phyloP scores from a whole-genome alignment of 1,140 invertebrate genomes.

The Chironomus striatipennis region DNA sequence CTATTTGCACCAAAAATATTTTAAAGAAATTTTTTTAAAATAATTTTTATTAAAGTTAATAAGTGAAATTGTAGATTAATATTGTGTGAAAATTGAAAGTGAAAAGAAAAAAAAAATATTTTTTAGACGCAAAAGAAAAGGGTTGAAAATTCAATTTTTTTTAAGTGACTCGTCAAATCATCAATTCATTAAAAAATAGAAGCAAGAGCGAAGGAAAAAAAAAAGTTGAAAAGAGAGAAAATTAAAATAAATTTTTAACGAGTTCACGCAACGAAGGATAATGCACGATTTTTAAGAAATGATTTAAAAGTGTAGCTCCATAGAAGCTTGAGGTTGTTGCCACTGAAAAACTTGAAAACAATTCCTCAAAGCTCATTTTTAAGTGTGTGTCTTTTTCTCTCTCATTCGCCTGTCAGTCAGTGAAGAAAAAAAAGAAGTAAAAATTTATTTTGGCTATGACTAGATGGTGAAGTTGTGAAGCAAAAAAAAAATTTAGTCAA shows the following conservation, averaged over 20 bases:
- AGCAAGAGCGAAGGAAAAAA: background rate
- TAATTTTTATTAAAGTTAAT: background rate
- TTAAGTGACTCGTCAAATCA: background rate
- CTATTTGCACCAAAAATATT: background rate
- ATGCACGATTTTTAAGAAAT: background rate
- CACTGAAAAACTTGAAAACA: background rate
- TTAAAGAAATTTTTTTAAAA: background rate
- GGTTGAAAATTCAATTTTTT: background rate
- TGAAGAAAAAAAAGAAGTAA: background rate
- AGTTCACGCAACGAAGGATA: background rate
- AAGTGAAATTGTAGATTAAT: too few species aligned
- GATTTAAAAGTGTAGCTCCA: background rate
- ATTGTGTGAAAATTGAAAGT: too few species aligned
- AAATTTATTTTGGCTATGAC: background rate
- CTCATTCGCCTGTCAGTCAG: background rate
- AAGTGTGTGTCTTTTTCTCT: too few species aligned
- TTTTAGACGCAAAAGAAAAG: too few species aligned
- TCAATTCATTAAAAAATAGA: background rate
- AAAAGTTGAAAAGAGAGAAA: background rate
- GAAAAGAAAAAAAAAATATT: too few species aligned
- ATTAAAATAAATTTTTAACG: background rate
- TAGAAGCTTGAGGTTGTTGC: background rate
- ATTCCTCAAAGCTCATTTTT: background rate
- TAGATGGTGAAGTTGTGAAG: background rate
- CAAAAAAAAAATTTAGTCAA: background rate